phyloP scores from a whole-genome alignment of 2,113 vertebrate genomes.

The Suricata suricatta region DNA sequence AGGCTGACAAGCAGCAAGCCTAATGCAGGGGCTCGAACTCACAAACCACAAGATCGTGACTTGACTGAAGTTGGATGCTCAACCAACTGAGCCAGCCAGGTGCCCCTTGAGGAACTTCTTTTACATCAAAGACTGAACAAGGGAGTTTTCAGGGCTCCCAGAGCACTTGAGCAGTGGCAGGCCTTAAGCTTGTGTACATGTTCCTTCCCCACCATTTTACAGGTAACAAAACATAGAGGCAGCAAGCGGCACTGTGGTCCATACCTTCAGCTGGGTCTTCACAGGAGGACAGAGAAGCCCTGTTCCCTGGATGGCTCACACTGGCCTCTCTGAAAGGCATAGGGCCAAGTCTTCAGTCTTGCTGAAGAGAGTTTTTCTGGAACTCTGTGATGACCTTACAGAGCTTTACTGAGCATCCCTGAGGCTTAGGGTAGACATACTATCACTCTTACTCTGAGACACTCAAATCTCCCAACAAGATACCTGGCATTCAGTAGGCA shows the following conservation, averaged over 20 bases:
- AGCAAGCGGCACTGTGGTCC: background rate
- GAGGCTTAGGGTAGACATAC: background rate
- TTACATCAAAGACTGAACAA: background rate
- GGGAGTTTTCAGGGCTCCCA: background rate
- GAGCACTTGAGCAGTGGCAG: background rate
- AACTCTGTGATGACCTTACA: background rate
- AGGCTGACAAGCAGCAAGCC: too few relatives aligned
- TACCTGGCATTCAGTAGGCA: background rate
- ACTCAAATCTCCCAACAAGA: background rate
- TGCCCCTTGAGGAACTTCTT: background rate
- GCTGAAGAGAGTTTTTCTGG: background rate
- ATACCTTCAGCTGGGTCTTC: background rate
- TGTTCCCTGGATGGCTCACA: background rate
- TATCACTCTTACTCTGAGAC: background rate
- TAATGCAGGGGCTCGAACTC: too few relatives aligned
- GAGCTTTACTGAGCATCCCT: background rate
- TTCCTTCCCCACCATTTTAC: background rate
- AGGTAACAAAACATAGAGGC: background rate
- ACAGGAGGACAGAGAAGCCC: rapidly evolving
- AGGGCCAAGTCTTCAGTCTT: background rate
- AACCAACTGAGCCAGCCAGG: too few relatives aligned
- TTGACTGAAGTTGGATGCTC: too few relatives aligned
- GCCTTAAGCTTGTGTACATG: background rate
- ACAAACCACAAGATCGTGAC: rapidly evolving
- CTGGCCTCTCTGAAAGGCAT: background rate